Evolutionary conservation across 2,797 vertebrate species (phyloP).

Genomic region (Malurus splendens): DNA sequence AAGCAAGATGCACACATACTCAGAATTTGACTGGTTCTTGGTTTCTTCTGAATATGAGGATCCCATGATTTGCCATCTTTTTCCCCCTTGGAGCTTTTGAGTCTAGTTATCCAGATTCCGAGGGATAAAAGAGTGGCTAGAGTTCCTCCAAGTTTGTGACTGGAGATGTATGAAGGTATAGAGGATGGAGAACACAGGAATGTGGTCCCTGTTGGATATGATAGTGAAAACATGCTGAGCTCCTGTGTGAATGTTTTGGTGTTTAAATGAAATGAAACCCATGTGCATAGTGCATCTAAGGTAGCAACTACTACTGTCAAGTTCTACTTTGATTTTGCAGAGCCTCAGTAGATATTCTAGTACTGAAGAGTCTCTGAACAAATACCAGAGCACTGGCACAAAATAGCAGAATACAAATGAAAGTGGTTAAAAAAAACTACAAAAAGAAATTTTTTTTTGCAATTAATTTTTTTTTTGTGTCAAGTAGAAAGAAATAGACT

Average conservation of each 20-base stretch:
- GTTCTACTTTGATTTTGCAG: neutral
- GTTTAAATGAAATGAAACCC: neutral
- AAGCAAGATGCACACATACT: neutral
- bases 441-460: neutral
- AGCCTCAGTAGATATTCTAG: neutral
- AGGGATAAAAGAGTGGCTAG: neutral
- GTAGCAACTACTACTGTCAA: neutral
- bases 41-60: neutral
- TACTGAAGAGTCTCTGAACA: neutral
- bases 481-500: neutral
- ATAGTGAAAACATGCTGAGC: neutral
- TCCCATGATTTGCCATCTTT: neutral
- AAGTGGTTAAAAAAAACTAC: neutral
- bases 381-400: neutral
- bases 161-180: neutral
- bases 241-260: neutral
- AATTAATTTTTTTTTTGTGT: neutral
- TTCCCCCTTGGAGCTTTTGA: neutral
- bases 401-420: neutral
- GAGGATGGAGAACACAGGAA: neutral
- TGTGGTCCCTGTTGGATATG: neutral
- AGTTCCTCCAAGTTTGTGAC: neutral
- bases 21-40: neutral
- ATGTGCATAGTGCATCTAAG: neutral
- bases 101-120: neutral